Evolutionary conservation across 2,888 invertebrate genomes (phyloP), one percentile per base, ranked within the genome.

Genomic region (Cabera pusaria): DNA sequence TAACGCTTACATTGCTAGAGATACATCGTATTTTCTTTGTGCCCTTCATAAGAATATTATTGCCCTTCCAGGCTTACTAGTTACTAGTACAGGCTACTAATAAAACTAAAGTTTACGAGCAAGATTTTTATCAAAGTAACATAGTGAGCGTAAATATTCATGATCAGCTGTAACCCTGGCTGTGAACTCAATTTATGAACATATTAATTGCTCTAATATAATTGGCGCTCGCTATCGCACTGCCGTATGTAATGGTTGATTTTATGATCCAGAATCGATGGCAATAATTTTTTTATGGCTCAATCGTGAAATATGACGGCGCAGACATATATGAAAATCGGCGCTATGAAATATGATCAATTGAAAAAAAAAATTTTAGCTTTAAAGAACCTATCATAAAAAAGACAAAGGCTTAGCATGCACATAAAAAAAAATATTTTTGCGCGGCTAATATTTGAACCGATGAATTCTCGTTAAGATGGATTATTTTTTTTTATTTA

Each of bases 241-340:
- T 46, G 49, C 43, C 54, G 59, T 57, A 56, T 60, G 64, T 63
- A 64, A 64, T 58, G 56, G 49, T 43, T 52, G 44, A 48, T 58
- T 71, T 73, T 66, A 74, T 59, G 57, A 48, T n/a, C 52, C 46
- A 44, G 19, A 22, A n/a, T 22, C 5, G 47, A 51, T 51, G 53
- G 49, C 64, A 64, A 64, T 72, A 69, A 66, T 59, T 51, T 46
- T 65, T 74, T 74, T 67, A 73, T 49, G 45, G 52, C 55, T 59
- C 38, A 44, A 62, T 64, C 52, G 56, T 49, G 41, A 31, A 26
- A 32, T 29, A 40, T 41, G 42, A 37, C 44, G 50, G 56, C 55
- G n/a, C n/a, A n/a, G n/a, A n/a, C n/a, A n/a, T n/a, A n/a, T n/a
- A n/a, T n/a, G n/a, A n/a, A n/a, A 58, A 64, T 61, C 44, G 38